Conservation (phyloP, 2,797 vertebrate genomes). For the Setipinna tenuifilis region DNA sequence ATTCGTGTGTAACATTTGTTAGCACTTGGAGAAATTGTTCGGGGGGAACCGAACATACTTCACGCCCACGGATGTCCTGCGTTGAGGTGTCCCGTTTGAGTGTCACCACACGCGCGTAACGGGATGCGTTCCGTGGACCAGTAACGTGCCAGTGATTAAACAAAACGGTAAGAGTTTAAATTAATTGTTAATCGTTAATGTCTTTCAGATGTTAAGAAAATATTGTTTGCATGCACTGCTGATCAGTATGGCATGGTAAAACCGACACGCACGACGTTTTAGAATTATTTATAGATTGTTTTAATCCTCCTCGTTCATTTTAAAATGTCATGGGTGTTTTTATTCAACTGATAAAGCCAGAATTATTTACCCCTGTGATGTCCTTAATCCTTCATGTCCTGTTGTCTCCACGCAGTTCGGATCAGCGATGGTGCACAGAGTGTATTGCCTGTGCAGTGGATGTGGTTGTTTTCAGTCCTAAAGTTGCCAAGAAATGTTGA, state of each 20-base stretch:
- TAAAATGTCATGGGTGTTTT: background rate
- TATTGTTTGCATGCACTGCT: background rate
- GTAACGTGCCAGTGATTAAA: background rate
- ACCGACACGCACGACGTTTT: background rate
- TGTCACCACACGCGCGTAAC: slow-evolving; percentile 12
- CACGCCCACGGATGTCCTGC: background rate
- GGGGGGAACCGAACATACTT: background rate
- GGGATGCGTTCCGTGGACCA: background rate
- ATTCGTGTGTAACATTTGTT: slow-evolving; percentile 31
- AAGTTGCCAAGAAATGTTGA: slow-evolving; percentile 11
- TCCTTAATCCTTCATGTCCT: slow-evolving; percentile 13
- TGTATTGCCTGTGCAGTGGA: background rate
- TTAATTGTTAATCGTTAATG: background rate
- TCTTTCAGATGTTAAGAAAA: background rate
- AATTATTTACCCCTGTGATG: slow-evolving; percentile 19
- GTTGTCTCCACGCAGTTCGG: background rate
- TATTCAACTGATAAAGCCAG: slow-evolving; percentile 11
- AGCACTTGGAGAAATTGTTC: background rate
- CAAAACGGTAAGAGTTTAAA: background rate
- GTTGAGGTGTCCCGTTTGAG: background rate
- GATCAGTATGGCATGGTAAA: background rate
- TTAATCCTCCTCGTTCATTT: slow-evolving; percentile 21
- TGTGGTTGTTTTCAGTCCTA: slow-evolving; percentile 8
- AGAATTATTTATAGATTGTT: slow-evolving; percentile 1
- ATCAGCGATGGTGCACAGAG: slow-evolving; percentile 6